Conservation (phyloP, 1,140 invertebrate species). For the Phymastichus coffea region DNA sequence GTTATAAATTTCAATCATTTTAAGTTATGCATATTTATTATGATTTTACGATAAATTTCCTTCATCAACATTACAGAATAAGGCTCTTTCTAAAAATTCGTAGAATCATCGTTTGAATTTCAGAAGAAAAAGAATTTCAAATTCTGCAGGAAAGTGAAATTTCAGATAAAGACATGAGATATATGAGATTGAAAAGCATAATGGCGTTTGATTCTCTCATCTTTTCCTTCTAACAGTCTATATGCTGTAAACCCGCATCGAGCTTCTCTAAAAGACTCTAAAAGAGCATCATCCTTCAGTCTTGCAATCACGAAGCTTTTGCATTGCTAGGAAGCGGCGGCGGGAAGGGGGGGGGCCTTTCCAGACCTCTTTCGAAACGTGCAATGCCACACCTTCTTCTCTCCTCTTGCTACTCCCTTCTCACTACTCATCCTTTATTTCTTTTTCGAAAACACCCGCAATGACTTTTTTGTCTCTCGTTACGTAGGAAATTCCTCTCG, state of each 20-base stretch:
- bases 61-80: too few relatives aligned
- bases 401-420: neutral
- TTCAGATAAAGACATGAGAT: too few relatives aligned
- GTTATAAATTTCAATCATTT: too few relatives aligned
- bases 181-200: neutral
- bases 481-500: constrained; percentile 4
- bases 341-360: too few relatives aligned
- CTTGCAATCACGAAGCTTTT: neutral
- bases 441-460: neutral
- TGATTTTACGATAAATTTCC: too few relatives aligned
- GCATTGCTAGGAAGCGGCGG: neutral
- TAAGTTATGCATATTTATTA: too few relatives aligned
- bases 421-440: neutral
- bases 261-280: constrained; percentile 5
- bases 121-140: neutral
- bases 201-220: constrained; percentile 11
- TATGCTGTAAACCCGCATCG: neutral
- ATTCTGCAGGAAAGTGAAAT: neutral
- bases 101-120: neutral
- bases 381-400: neutral
- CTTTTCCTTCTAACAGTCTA: neutral
- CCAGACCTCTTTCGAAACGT: too few relatives aligned
- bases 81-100: too few relatives aligned
- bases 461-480: constrained; percentile 27
- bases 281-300: constrained; percentile 18